Evolutionary conservation across 2,888 invertebrate genomes (phyloP).

Genomic region (Drosophila melanosoma): DNA sequence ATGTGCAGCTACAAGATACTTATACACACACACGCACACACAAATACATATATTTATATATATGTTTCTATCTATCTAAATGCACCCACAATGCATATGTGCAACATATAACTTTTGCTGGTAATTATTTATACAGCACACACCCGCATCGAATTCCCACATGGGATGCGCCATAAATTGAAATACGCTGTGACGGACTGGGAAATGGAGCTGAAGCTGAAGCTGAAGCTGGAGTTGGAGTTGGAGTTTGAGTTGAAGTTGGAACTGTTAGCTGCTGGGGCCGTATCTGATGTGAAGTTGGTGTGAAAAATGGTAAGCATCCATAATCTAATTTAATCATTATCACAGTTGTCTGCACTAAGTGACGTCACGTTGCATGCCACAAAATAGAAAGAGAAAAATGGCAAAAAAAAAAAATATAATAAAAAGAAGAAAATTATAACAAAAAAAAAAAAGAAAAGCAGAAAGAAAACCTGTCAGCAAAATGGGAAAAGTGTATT

Average conservation of each 20-base stretch:
- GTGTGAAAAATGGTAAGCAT: slow-evolving; percentile 76
- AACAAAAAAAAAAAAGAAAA: slow-evolving; percentile 2
- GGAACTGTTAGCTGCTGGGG: slow-evolving; percentile 16
- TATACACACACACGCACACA: not conserved
- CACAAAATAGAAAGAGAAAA: slow-evolving; percentile 36
- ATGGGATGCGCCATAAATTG: slow-evolving; percentile 73
- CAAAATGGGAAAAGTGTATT: slow-evolving; percentile 78
- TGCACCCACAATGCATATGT: slow-evolving; percentile 46
- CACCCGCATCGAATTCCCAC: slow-evolving; percentile 73
- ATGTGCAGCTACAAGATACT: slow-evolving; percentile 35
- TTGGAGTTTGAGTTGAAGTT: not conserved
- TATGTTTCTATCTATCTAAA: slow-evolving; percentile 20
- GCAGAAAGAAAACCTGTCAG: slow-evolving; percentile 67
- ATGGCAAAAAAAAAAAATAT: not conserved
- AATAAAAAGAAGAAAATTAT: slow-evolving; percentile 5
- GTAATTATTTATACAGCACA: slow-evolving; percentile 74
- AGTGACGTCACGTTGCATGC: slow-evolving; percentile 71
- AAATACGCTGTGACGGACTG: slow-evolving; percentile 32
- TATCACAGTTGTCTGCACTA: slow-evolving; percentile 82
- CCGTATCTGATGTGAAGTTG: slow-evolving; percentile 50
- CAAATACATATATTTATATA: not conserved
- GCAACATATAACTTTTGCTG: slow-evolving; percentile 74
- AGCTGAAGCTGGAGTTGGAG: no score
- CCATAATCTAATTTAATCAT: slow-evolving; percentile 83
- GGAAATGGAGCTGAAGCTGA: not conserved